Evolutionary conservation across 2,888 invertebrate species (phyloP).

Genomic region (Campoletis raptor): DNA sequence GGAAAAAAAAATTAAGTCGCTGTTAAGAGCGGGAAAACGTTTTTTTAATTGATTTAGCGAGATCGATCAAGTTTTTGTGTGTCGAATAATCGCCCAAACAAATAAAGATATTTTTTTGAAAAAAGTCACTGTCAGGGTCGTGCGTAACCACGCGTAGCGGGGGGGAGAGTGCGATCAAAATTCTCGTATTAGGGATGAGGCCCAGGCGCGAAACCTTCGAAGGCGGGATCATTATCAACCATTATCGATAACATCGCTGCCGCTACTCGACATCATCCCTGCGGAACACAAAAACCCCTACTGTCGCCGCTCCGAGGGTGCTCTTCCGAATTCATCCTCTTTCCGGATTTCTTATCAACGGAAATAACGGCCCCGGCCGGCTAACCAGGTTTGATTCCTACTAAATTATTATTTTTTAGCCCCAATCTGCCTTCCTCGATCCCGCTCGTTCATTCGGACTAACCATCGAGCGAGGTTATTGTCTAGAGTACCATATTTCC

Average conservation of each 20-base stretch:
- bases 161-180: background rate
- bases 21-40: constrained; percentile 5
- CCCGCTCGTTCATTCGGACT: background rate
- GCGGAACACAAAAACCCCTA: background rate
- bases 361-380: background rate
- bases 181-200: constrained; percentile 31
- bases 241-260: constrained; percentile 13
- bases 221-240: constrained; percentile 31
- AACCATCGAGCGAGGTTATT: background rate
- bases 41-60: background rate
- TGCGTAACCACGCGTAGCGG: background rate
- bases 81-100: background rate
- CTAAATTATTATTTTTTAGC: background rate
- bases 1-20: background rate
- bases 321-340: background rate
- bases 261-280: background rate
- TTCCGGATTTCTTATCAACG: background rate
- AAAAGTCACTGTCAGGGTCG: background rate
- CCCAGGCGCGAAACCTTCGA: background rate
- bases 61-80: background rate
- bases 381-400: constrained; percentile 1
- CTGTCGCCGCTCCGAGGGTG: background rate
- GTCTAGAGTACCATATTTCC: background rate
- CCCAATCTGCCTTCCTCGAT: background rate
- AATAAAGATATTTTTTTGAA: background rate